Evolutionary conservation across 2,797 vertebrate genomes (phyloP), one percentile per base, ranked within the genome.

Genomic region (Podargus strigoides): DNA sequence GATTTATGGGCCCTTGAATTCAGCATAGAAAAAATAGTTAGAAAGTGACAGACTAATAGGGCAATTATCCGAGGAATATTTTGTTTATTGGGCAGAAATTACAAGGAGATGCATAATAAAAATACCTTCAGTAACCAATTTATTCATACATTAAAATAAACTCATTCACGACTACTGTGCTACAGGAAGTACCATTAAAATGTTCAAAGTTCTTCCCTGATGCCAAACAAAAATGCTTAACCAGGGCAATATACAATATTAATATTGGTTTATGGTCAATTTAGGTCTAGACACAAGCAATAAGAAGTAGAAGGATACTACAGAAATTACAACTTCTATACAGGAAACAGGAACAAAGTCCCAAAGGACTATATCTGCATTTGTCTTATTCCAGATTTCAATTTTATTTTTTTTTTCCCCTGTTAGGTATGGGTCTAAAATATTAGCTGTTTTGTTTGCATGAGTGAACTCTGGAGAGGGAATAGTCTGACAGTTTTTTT

Each of bases 141-240:
- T 96, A 90, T 73, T 60, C 73, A 64, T 94, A 74, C 41, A 67
- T 94, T 82, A 96, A 96, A 97, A 95, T 72, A 94, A 93, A 85
- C 70, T 87, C 89, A 83, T 96, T 97, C 92, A 95, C 27, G 12
- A 95, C 91, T 93, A 93, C 88, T 76, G 78, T 85, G 79, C 89
- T 82, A 47, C 91, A 91, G 89, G 94, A 96, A 82, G 62, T 28
- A 63, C 60, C 73, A 94, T 93, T 97, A 95, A 97, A 97, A 96
- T 91, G 73, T 78, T 97, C 93, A 96, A 76, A 95, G 76, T 93
- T 87, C 94, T 89, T 94, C 41, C 92, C 73, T 78, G 81, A 96
- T 95, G 88, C 86, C 92, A 96, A 94, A 92, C 91, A 97, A 95
- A 95, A 96, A 93, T 1, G 52, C 82, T 96, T 96, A 96, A 95